Base-by-base conservation (phyloP, 2,888 invertebrate species). In the Chydorus sphaericus region DNA sequence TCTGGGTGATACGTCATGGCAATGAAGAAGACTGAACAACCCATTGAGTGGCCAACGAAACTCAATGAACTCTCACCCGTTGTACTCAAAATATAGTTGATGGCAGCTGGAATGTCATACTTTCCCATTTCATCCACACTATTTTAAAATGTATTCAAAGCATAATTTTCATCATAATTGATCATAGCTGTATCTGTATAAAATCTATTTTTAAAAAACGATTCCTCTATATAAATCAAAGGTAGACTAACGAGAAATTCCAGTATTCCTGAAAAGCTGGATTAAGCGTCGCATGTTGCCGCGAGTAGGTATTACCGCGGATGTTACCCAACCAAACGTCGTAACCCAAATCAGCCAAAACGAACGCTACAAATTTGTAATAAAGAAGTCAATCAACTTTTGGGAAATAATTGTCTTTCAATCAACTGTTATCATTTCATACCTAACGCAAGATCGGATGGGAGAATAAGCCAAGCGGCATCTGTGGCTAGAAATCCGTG, bases 321-420 rank as follows among this genome's bases (percentile, higher is more conserved):
- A 30, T 16, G 18, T 51, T 51, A 0, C 84, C 82, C 71, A 90
- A 70, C 89, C 89, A 91, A 0, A 84, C 82, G 60, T 84, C 84
- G 62, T 77, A 84, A 14, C 82, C 82, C 62, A 73, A 70, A 62
- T 84, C 81, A 3, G 80, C 78, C 4, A 84, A 68, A n/a, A 76
- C 65, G 63, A 67, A 73, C 1, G 65, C 72, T 69, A 54, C 7
- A 59, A 56, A 31, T 44, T 4, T 2, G 11, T 10, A 18, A 2
- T 26, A 14, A 20, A 14, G 3, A 14, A 20, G 11, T 18, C 1
- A 44, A 20, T 2, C 10, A 20, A 1, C 20, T 1, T 20, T 44
- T 10, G 16, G 16, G 33, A 51, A 36, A 36, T 36, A 18, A 36
- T 2, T 16, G 1, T n/a, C 16, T 7, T 1, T 2, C 3, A 5